These are phyloP conservation scores for Ectobius pallidus DNA, from an alignment of 2,888 invertebrate genomes.

Conservation along the genomic window DNA sequence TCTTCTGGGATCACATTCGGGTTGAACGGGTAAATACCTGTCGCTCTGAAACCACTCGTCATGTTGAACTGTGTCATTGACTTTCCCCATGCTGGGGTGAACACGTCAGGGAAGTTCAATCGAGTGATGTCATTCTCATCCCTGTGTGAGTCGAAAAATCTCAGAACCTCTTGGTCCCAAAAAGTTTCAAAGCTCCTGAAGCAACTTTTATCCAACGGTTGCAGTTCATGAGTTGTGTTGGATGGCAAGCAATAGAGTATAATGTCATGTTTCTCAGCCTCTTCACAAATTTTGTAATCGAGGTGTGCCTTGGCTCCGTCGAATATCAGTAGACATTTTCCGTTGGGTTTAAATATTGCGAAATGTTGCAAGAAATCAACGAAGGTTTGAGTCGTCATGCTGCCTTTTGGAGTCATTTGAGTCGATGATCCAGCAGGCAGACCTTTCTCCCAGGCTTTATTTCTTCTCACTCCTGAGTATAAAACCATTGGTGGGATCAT, in stretches of 20 bases:
- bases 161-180: conserved; percentile 15
- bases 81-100: conserved; percentile 11
- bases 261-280: conserved; percentile 42
- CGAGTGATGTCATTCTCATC: conserved; percentile 18
- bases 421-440: conserved; percentile 44
- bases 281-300: conserved; percentile 43
- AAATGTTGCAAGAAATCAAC: conserved; percentile 43
- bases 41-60: neutral
- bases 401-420: conserved; percentile 46
- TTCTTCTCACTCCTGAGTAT: conserved; percentile 16
- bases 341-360: conserved; percentile 41
- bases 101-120: conserved; percentile 17
- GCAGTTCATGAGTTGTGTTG: conserved; percentile 43
- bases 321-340: conserved; percentile 43
- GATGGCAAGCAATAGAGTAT: conserved; percentile 44
- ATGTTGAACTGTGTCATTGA: conserved; percentile 7
- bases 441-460: conserved; percentile 28
- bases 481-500: conserved; percentile 19
- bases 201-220: conserved; percentile 44
- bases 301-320: conserved; percentile 44
- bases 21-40: conserved; percentile 2
- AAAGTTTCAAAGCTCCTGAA: conserved; percentile 2
- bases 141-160: conserved; percentile 20
- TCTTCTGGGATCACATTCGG: neutral
- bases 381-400: conserved; percentile 44